Percentiles rank a stretch among this genome's conserved stretches.
Evolutionary conservation across 2,797 vertebrate species (phyloP).

Genomic region (Telmatherina bonti): DNA sequence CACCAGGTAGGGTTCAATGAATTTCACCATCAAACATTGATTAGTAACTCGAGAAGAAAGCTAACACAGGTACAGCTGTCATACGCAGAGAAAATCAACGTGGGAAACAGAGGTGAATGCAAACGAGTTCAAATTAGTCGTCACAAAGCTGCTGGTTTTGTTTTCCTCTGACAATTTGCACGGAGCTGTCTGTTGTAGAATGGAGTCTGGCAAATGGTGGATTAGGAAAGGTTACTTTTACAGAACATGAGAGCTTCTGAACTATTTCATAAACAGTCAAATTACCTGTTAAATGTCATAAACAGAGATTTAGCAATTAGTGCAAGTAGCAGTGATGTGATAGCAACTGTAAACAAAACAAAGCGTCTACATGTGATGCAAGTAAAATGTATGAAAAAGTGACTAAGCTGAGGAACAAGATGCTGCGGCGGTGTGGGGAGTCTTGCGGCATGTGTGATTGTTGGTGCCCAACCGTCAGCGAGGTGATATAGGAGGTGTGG

Average conservation of each 20-base stretch:
- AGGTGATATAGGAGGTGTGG: constrained; percentile 66
- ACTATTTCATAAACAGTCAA: constrained; percentile 1
- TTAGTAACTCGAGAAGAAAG: constrained; percentile 57
- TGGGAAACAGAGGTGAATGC: constrained; percentile 48
- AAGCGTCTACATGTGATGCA: not conserved
- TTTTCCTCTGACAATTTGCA: constrained; percentile 60
- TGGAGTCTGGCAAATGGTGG: constrained; percentile 26
- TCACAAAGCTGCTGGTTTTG: constrained; percentile 58
- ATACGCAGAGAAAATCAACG: constrained; percentile 57
- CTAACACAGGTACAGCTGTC: constrained; percentile 61
- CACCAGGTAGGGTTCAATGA: constrained; percentile 20
- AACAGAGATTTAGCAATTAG: not conserved
- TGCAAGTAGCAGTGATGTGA: constrained; percentile 5
- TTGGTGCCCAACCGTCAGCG: constrained; percentile 48
- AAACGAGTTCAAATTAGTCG: constrained; percentile 67
- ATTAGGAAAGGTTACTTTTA: constrained; percentile 1
- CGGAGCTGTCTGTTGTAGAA: constrained; percentile 44
- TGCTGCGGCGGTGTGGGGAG: constrained; percentile 9
- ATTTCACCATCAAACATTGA: constrained; percentile 61
- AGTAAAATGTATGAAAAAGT: not conserved
- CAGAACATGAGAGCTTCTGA: not conserved
- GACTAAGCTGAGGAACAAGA: not conserved
- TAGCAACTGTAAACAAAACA: not conserved
- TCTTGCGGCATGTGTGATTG: constrained; percentile 10
- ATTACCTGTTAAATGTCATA: constrained; percentile 15